Evolutionary conservation across 64 coral and sea anemone genomes (phyloP).

Genomic region (Montipora cactus): DNA sequence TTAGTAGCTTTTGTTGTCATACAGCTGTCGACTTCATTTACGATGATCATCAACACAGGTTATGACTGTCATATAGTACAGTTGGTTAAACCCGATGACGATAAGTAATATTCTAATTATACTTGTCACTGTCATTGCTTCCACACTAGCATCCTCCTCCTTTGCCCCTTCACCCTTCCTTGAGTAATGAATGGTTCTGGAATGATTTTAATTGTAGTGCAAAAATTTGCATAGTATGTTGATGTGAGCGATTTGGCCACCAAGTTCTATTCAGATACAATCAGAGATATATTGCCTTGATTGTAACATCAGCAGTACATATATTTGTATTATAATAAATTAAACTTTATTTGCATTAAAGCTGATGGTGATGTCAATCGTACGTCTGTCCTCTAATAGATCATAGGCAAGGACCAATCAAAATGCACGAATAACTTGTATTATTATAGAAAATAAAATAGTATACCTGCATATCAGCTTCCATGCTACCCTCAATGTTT

Average conservation of each 20-base stretch:
- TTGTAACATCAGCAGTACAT: conserved; percentile 1
- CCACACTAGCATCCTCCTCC: too few relatives aligned
- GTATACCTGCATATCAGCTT: not conserved
- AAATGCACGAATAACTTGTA: too few relatives aligned
- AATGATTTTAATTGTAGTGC: too few relatives aligned
- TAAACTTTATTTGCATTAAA: too few relatives aligned
- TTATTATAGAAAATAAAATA: not conserved
- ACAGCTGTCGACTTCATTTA: not conserved
- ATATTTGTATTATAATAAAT: not conserved
- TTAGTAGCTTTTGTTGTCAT: not conserved
- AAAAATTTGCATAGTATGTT: not conserved
- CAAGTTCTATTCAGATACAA: not conserved
- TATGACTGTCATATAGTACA: not conserved
- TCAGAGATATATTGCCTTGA: not conserved
- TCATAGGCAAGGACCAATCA: too few relatives aligned
- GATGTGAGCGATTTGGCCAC: not conserved
- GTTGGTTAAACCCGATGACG: not conserved
- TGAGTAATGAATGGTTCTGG: too few relatives aligned
- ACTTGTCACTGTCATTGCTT: too few relatives aligned
- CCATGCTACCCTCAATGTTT: not conserved
- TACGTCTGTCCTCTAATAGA: too few relatives aligned
- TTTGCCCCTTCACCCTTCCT: too few relatives aligned
- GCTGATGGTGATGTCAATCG: too few relatives aligned
- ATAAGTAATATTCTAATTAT: too few relatives aligned
- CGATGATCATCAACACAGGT: not conserved